Evolutionary conservation across 92 coral and sea anemone genomes (phyloP), one percentile per base, ranked within the genome.

Genomic region (Nematostella vectensis): DNA sequence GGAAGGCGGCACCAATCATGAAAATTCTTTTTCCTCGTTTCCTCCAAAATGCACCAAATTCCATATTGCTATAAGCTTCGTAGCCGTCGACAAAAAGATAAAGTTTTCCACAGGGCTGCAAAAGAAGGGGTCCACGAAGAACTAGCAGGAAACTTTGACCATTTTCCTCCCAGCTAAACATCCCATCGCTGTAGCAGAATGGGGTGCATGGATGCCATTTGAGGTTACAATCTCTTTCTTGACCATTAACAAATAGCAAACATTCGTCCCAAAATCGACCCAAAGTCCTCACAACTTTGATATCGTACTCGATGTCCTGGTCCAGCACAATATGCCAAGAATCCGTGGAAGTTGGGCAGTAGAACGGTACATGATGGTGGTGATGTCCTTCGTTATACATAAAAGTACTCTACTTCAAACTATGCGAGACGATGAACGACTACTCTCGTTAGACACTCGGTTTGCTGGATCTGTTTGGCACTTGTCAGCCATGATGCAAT

Each of bases 71-170:
- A 8, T 50, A 48, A 9, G 62, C 57, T 43, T 67, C 61, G 31
- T 58, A 50, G 37, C 69, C 81, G 20, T 74, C 67, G 56, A 74
- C 67, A 44, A 74, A 69, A 20, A 74, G 42, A 59, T 74, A n/a
- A n/a, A n/a, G n/a, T n/a, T n/a, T n/a, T n/a, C n/a, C n/a, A n/a
- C n/a, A n/a, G n/a, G n/a, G n/a, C 13, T 55, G 60, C 4, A 38
- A 21, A 12, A 55, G 21, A 1, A 55, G 42, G 13, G 60, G 60
- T 12, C 60, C 60, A 0, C 60, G 60, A 31, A 29, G n/a, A 18
- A 55, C 29, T 27, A 55, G 33, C 37, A 55, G 29, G 12, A 55
- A 55, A 0, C 13, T 31, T 24, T 55, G 33, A 6, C 33, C 10
- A 10, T 55, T 55, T 19, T 55, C 60, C 11, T 55, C 22, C 60